These are phyloP conservation scores for Rhinolophus sinicus DNA, from an alignment of 2,113 vertebrate species.

Conservation along the genomic window DNA sequence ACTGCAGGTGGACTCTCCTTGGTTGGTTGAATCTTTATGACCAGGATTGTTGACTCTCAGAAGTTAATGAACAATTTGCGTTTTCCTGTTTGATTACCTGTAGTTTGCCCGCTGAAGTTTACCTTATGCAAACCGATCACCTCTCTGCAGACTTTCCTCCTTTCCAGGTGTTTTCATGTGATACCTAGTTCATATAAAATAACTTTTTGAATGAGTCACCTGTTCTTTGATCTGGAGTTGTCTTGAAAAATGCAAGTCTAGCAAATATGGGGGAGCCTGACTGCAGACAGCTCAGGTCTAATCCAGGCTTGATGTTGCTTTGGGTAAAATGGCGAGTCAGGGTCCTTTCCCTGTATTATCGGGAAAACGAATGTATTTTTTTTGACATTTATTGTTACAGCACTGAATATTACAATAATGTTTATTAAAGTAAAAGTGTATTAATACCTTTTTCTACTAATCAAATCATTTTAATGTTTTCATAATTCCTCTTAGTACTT, in stretches of 20 bases:
- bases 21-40: neutral
- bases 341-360: neutral
- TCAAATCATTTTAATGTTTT: neutral
- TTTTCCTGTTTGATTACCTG: constrained; percentile 77
- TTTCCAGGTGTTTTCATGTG: constrained; percentile 55
- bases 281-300: neutral
- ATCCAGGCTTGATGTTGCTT: neutral
- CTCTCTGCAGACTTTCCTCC: neutral
- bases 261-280: neutral
- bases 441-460: neutral
- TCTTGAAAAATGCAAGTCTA: neutral
- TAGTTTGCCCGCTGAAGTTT: constrained; percentile 72
- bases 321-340: neutral
- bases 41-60: neutral
- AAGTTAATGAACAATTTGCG: constrained; percentile 57
- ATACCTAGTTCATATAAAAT: neutral
- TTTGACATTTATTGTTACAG: neutral
- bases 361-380: neutral
- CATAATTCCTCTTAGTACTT: neutral
- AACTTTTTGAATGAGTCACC: neutral
- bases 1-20: neutral
- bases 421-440: neutral
- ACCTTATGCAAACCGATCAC: constrained; percentile 72
- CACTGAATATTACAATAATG: neutral
- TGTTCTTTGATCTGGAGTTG: neutral